Conservation (phyloP, 2,888 invertebrate species). For the Globia sparganii region DNA sequence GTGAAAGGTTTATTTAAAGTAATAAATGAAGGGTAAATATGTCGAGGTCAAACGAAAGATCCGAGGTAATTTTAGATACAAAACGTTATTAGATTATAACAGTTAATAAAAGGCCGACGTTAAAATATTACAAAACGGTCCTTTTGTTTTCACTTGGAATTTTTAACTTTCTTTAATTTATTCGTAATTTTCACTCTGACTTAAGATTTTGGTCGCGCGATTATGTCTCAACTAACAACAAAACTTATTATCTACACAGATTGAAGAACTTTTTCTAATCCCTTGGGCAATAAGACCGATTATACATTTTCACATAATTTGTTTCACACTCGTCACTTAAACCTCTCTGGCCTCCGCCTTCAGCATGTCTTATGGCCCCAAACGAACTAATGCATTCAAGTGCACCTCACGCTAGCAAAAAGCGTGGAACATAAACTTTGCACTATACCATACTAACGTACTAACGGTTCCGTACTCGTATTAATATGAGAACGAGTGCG, state of each 20-base stretch:
- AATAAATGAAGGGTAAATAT: slow-evolving; percentile 18
- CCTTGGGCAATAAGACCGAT: not conserved
- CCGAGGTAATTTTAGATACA: no score
- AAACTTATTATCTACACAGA: not conserved
- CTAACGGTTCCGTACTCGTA: slow-evolving; percentile 57
- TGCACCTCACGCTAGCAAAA: slow-evolving; percentile 64
- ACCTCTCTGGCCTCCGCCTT: not conserved
- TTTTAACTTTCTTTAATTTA: not conserved
- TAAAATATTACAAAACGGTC: not conserved
- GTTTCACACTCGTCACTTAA: not conserved
- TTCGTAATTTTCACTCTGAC: not conserved
- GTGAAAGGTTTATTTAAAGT: slow-evolving; percentile 28
- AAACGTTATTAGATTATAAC: not conserved
- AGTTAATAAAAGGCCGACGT: not conserved
- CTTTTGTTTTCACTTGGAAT: not conserved
- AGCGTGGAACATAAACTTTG: slow-evolving; percentile 62
- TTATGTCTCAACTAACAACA: not conserved
- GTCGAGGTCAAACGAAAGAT: slow-evolving; percentile 7
- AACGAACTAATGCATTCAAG: slow-evolving; percentile 67
- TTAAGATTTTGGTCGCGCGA: not conserved
- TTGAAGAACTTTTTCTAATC: not conserved
- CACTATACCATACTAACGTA: slow-evolving; percentile 46
- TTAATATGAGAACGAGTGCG: slow-evolving; percentile 24
- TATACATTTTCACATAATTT: not conserved
- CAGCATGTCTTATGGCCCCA: slow-evolving; percentile 34